Evolutionary conservation across 1,140 invertebrate genomes (phyloP).

Genomic region (Scaptomyza pallida): DNA sequence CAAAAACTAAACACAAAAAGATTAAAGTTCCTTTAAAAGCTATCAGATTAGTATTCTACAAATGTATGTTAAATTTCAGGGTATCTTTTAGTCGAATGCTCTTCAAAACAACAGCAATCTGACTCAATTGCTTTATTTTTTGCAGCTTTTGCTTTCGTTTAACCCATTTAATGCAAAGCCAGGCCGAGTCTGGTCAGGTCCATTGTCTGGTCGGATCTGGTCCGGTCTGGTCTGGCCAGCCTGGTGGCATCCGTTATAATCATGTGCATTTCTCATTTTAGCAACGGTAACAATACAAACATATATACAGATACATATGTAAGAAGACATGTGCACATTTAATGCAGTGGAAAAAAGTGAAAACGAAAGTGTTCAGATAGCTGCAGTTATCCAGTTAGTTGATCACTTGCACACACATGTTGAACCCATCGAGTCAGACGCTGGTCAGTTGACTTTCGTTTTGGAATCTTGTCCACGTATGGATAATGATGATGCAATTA

Average conservation of each 20-base stretch:
- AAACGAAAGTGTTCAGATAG: slow-evolving; percentile 71
- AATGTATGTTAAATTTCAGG: not conserved
- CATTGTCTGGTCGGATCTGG: slow-evolving; percentile 13
- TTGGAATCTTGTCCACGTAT: slow-evolving; percentile 26
- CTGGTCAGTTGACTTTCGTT: slow-evolving; percentile 74
- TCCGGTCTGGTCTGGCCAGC: slow-evolving; percentile 17
- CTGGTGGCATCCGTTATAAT: slow-evolving; percentile 61
- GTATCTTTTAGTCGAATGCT: slow-evolving; percentile 1
- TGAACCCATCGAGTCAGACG: slow-evolving; percentile 19
- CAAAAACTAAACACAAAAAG: too few relatives aligned
- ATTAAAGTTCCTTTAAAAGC: too few relatives aligned
- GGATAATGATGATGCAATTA: slow-evolving; percentile 55
- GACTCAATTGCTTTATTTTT: slow-evolving; percentile 25
- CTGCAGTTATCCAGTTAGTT: slow-evolving; percentile 48
- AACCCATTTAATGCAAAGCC: slow-evolving; percentile 73
- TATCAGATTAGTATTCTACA: too few relatives aligned
- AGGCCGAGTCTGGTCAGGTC: slow-evolving; percentile 16
- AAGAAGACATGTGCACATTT: slow-evolving; percentile 49
- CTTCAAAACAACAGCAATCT: not conserved
- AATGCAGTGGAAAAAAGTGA: slow-evolving; percentile 81
- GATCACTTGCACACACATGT: slow-evolving; percentile 40
- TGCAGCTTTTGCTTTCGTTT: slow-evolving; percentile 76
- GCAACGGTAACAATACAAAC: slow-evolving; percentile 41
- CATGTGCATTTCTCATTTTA: slow-evolving; percentile 48
- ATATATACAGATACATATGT: not conserved